A percentile compares a stretch with the other conserved stretches of the same genome.
phyloP scores from a whole-genome alignment of 2,888 invertebrate species.

The Erebia aethiops region DNA sequence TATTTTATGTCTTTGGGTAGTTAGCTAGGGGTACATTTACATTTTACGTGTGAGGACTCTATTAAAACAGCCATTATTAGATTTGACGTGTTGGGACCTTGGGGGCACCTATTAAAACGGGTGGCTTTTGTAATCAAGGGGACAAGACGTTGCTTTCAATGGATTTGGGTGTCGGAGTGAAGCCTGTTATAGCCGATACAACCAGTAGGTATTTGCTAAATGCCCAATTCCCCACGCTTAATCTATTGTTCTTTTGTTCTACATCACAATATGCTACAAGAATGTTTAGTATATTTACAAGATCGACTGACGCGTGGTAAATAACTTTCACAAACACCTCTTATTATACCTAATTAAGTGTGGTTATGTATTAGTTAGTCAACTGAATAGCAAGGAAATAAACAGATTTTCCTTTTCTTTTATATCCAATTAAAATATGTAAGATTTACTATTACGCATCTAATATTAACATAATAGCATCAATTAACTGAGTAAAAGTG shows the following conservation, averaged over 20 bases:
- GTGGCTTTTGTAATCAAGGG: neutral
- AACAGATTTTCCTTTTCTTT: neutral
- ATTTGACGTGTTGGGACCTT: conserved; percentile 2
- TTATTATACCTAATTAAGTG: neutral
- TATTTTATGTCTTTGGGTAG: neutral
- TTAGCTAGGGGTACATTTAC: neutral
- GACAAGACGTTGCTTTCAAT: neutral
- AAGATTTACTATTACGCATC: conserved; percentile 11
- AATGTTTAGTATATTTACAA: neutral
- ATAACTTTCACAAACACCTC: neutral
- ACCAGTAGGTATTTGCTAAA: neutral
- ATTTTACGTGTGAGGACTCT: neutral
- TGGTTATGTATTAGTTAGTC: neutral
- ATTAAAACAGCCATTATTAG: neutral
- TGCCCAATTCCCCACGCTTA: neutral
- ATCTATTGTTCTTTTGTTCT: neutral
- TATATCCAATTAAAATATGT: neutral
- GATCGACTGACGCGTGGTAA: neutral
- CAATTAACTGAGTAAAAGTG: neutral
- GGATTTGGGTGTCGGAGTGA: neutral
- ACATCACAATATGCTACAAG: neutral
- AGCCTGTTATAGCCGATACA: conserved; percentile 2
- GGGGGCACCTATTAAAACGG: neutral
- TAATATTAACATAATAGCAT: conserved; percentile 11
- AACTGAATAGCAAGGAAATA: neutral